A percentile compares a stretch with the other conserved stretches of the same genome.
phyloP scores from a whole-genome alignment of 2,113 vertebrate genomes.

The Prionailurus viverrinus region DNA sequence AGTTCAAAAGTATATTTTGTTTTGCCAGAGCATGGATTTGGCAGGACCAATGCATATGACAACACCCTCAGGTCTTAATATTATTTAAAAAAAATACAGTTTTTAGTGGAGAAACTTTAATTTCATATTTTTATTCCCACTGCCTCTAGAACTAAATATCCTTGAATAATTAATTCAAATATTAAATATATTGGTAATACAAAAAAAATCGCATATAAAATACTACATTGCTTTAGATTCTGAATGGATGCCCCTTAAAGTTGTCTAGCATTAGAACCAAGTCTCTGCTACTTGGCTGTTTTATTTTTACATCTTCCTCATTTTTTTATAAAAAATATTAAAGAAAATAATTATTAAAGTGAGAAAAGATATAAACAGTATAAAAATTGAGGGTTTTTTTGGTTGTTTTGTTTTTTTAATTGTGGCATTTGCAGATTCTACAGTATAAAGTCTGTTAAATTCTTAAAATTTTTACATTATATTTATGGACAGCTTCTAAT shows the following conservation, averaged over 20 bases:
- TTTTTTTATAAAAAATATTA: background rate
- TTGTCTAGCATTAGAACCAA: background rate
- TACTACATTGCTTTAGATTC: background rate
- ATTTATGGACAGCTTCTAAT: background rate
- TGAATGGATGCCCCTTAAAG: background rate
- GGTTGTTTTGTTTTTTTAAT: background rate
- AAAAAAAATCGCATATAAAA: background rate
- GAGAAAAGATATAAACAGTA: background rate
- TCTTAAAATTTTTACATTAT: background rate
- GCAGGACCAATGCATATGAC: background rate
- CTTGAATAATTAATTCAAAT: conserved; percentile 9
- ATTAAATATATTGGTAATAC: background rate
- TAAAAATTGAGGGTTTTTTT: background rate
- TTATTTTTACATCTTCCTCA: background rate
- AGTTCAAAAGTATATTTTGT: background rate
- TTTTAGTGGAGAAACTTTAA: conserved; percentile 3
- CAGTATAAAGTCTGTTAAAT: conserved; percentile 7
- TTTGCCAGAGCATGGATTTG: background rate
- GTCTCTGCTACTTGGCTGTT: background rate
- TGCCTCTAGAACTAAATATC: background rate
- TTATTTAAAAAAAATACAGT: background rate
- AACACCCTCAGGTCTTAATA: background rate
- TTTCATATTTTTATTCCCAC: background rate
- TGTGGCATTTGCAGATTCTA: background rate
- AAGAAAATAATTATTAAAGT: background rate